Conservation (phyloP, 1,140 invertebrate genomes). For the Arion vulgaris region DNA sequence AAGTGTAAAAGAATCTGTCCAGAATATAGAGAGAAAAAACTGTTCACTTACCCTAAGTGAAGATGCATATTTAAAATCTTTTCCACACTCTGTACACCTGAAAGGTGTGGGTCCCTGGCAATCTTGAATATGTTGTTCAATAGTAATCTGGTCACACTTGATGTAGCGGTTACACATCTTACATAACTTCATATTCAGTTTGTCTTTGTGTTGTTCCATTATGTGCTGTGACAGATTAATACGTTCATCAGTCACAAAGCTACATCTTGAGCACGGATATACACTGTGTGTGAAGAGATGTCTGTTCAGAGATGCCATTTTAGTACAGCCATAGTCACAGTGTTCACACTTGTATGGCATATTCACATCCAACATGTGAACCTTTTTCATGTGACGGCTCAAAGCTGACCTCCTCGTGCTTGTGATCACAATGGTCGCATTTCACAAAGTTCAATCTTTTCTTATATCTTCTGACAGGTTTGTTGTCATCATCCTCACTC, state of each 20-base stretch:
- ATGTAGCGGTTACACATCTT: conserved; percentile 62
- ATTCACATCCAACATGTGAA: conserved; percentile 39
- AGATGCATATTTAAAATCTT: conserved; percentile 67
- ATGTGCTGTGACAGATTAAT: conserved; percentile 55
- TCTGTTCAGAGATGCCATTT: conserved; percentile 54
- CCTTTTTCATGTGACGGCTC: conserved; percentile 50
- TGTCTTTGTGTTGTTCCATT: conserved; percentile 53
- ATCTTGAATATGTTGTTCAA: conserved; percentile 61
- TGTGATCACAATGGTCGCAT: conserved; percentile 44
- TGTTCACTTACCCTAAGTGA: conserved; percentile 51
- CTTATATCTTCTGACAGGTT: conserved; percentile 37
- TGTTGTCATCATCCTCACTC: conserved; percentile 41
- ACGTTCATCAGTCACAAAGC: conserved; percentile 52
- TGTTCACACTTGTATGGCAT: conserved; percentile 52
- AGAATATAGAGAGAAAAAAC: no score
- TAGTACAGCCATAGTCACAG: conserved; percentile 58
- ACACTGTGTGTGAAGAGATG: conserved; percentile 60
- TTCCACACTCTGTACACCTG: conserved; percentile 61
- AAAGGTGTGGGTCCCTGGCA: conserved; percentile 62
- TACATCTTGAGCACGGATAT: conserved; percentile 59
- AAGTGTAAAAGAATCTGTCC: no score
- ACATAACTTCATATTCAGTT: conserved; percentile 61
- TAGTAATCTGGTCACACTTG: conserved; percentile 54
- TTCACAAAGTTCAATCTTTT: conserved; percentile 43
- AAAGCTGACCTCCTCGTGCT: conserved; percentile 42